Evolutionary conservation across 2,888 invertebrate genomes (phyloP), one percentile per base, ranked within the genome.

Genomic region (Stegana nigrithorax): DNA sequence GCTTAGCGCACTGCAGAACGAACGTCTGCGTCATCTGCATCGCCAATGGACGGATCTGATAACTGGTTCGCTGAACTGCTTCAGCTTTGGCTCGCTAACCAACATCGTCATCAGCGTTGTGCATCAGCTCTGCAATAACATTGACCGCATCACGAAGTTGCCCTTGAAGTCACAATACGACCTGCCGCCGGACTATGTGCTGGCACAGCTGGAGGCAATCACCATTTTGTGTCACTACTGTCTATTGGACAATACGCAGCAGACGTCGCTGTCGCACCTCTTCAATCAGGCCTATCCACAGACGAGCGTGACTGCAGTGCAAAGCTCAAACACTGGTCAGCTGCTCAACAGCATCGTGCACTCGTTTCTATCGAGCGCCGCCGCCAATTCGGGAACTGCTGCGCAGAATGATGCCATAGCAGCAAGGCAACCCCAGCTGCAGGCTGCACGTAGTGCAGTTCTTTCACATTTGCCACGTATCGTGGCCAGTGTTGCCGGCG

Each of bases 31-130:
- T 51, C 90, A 91, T 76, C 84, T 93, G 68, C 95, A 95, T 83
- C 91, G 91, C 67, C 92, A 93, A 76, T 95, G 95, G 94, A 89
- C 94, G 29, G 90, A 92, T 66, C 88, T 95, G 83, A 90, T 95
- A 7, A 92, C 93, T 1, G 90, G 92, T 23, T 91, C 93, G 59
- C 86, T 95, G 39, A 95, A 94, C 8, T 94, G 92, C 83, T 90
- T 94, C 83, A 91, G 91, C 42, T 89, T 91, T 47, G 84, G 85
- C 0, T 91, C 93, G 8, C 86, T 95, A 12, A 91, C 93, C 19
- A 91, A 91, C 70, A 90, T 94, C 60, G 91, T 93, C 0, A 90
- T 93, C 51, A 91, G 91, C 69, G 91, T 94, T 1, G 91, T 93
- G 44, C 91, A 92, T 73, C 94, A 94, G 80, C 86, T 95, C 58